Evolutionary conservation across 1,140 invertebrate genomes (phyloP).

Genomic region (Meloidogyne chitwoodi): DNA sequence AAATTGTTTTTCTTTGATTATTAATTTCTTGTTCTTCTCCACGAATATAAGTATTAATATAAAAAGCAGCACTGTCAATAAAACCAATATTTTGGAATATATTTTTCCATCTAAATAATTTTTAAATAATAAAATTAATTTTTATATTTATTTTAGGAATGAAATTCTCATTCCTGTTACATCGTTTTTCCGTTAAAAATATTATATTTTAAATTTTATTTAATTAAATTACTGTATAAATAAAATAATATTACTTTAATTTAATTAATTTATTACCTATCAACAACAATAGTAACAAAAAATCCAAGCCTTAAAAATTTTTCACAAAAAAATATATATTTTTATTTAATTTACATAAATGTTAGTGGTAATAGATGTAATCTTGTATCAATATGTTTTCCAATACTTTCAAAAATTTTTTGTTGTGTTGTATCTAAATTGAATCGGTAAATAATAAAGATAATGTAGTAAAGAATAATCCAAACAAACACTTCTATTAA

Average conservation of each 20-base stretch:
- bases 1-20: constrained; percentile 73
- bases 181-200: too few species aligned
- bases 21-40: constrained; percentile 74
- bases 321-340: background rate
- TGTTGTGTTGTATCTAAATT: constrained; percentile 5
- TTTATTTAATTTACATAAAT: constrained; percentile 18
- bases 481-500: constrained; percentile 24
- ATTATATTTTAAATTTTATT: too few species aligned
- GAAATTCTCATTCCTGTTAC: too few species aligned
- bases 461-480: constrained; percentile 24
- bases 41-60: constrained; percentile 27
- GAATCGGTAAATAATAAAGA: constrained; percentile 29
- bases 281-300: constrained; percentile 38
- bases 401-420: constrained; percentile 22
- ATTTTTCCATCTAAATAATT: constrained; percentile 38
- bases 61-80: constrained; percentile 45
- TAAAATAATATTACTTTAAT: too few species aligned
- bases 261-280: constrained; percentile 7
- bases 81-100: constrained; percentile 54
- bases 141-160: background rate
- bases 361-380: constrained; percentile 30
- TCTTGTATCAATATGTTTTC: constrained; percentile 22
- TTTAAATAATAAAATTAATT: background rate
- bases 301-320: constrained; percentile 25
- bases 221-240: too few species aligned